These are phyloP conservation scores for Brachionus rubens DNA, from an alignment of 1,140 invertebrate species.

Conservation along the genomic window DNA sequence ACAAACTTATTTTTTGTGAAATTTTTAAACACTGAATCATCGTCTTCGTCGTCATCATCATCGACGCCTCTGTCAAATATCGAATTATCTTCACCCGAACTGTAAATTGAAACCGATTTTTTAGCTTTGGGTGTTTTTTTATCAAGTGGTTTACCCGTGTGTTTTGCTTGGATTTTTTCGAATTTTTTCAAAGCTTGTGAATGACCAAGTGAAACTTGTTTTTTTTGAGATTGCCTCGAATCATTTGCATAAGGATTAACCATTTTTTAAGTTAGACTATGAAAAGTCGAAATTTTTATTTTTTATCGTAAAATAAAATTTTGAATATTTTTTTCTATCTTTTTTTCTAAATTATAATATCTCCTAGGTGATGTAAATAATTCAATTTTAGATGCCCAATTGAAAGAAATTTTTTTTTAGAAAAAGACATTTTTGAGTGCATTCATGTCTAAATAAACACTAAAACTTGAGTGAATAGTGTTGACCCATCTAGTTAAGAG, in stretches of 20 bases:
- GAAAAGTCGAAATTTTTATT: too few relatives aligned
- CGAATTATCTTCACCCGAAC: slow-evolving; percentile 8
- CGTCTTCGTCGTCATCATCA: slow-evolving; percentile 37
- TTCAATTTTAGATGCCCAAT: too few relatives aligned
- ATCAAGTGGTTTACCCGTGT: neutral
- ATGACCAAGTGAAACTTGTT: neutral
- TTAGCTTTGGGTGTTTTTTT: neutral
- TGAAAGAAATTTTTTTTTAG: too few relatives aligned
- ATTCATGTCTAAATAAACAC: too few relatives aligned
- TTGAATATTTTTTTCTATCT: too few relatives aligned
- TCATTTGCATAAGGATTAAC: slow-evolving; percentile 5
- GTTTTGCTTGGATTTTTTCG: slow-evolving; percentile 20
- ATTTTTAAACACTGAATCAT: slow-evolving; percentile 43
- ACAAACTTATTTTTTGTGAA: slow-evolving; percentile 29
- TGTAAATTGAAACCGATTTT: neutral
- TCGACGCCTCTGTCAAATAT: neutral
- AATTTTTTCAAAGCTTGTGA: slow-evolving; percentile 35
- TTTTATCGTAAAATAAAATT: too few relatives aligned
- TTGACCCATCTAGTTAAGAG: too few relatives aligned
- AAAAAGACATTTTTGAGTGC: too few relatives aligned
- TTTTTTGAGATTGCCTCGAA: neutral
- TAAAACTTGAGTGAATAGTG: too few relatives aligned
- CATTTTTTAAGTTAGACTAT: neutral
- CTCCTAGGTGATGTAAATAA: too few relatives aligned
- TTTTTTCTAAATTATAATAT: too few relatives aligned